Base-by-base conservation (phyloP, 2,797 vertebrate species). In the Gymnothorax reevesii region DNA sequence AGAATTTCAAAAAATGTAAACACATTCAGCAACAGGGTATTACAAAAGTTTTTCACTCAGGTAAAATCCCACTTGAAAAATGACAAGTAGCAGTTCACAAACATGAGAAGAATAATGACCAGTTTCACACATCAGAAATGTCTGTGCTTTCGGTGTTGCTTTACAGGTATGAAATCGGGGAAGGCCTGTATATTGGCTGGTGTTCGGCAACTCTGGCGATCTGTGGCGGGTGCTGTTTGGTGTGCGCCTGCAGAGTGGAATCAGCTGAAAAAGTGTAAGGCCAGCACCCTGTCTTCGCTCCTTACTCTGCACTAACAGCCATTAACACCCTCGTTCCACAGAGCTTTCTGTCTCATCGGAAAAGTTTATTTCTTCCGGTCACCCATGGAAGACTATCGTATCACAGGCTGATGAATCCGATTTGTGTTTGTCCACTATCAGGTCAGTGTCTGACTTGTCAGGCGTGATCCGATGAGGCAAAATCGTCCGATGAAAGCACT, bases 121-220 rank as follows among this genome's bases (percentile, higher is more conserved):
- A 22, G 73, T 52, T 15, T 25, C 5, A 7, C 22, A 57, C 79
- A 57, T 82, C 3, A n/a, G 1, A 55, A 49, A 54, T 27, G 64
- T 42, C 33, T 42, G 33, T 1, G 86, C 12, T 69, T 20, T 83
- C 77, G 57, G 52, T 85, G 54, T 20, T 13, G 2, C 77, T 25
- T 20, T 82, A 69, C 89, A 98, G 97, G 93, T 98, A 97, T 83
- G 97, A 98, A 92, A 95, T 98, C 1, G 97, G 97, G 57, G 92
- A 97, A 0, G 97, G 94, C 8, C 93, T 98, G 86, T 98, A 98
- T 71, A 94, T 98, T 20, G 97, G 97, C 86, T 98, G 97, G 97
- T 94, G 95, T 4, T 97, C 97, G 15, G 96, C 94, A 0, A 90
- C 91, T 13, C 92, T 98, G 7, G 92, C 96, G 83, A 88, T 96